Evolutionary conservation across 2,888 invertebrate species (phyloP), one percentile per base, ranked within the genome.

Genomic region (Euspilapteryx auroguttella): DNA sequence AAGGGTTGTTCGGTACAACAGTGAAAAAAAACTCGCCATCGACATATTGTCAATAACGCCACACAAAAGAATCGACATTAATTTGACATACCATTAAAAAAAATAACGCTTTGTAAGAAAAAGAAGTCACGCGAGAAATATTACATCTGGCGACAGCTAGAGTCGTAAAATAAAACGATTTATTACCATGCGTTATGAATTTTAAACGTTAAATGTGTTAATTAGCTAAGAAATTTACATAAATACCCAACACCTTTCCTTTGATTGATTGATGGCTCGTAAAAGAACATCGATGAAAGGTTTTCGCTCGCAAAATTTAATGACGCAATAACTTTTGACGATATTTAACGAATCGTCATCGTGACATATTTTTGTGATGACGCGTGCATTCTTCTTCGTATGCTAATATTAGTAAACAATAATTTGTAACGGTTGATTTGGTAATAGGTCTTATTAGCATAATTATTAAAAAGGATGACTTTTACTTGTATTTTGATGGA

Each of bases 381-480:
- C 68, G 62, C 58, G 63, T 48, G 63, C 50, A 57, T 68, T 56
- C 46, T 59, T 63, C 11, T 12, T 24, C 12, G 50, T 71, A 73
- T 75, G 73, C 49, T 47, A 71, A 75, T 71, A 41, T 56, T 39
- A 31, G 59, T 71, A 69, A 73, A 75, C 65, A 75, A 58, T 62
- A 65, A 73, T 73, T 73, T 71, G 71, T 65, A 65, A 73, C 73
- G 75, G 73, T 58, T 73, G 69, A 73, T 73, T 66, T 75, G 71
- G 50, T 68, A 68, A 68, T 66, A 54, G 47, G 53, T 25, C 25
- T 29, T 30, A 63, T 69, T 69, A 56, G 58, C 73, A 71, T 71
- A 69, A 68, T 62, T 47, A 62, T 35, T 34, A 32, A 36, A 49
- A 51, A 49, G 48, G 49, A 61, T 65, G 64, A 66, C 63, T 51